Percentiles rank a stretch among this genome's conserved stretches.
phyloP scores from a whole-genome alignment of 2,113 vertebrate species.

The Parotia lawesii region DNA sequence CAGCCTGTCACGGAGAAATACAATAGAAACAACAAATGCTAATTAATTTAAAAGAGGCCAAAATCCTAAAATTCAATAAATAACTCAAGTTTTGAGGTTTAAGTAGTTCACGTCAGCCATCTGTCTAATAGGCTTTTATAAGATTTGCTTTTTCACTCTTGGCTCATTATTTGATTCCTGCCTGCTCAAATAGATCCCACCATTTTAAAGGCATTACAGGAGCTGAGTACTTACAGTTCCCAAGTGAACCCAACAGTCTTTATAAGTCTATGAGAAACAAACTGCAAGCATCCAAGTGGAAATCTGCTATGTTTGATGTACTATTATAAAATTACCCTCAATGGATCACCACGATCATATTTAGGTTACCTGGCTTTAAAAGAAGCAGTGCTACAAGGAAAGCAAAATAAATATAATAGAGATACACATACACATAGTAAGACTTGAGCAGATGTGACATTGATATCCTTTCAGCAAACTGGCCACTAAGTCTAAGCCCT shows the following conservation, averaged over 20 bases:
- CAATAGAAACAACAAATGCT: background rate
- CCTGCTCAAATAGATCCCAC: background rate
- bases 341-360: accelerated
- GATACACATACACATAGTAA: background rate
- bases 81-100: conserved; percentile 9
- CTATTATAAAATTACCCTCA: background rate
- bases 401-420: background rate
- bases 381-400: background rate
- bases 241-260: background rate
- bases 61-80: background rate
- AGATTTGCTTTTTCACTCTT: background rate
- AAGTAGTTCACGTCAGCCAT: background rate
- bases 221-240: background rate
- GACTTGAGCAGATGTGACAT: background rate
- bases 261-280: background rate
- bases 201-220: background rate
- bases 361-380: background rate
- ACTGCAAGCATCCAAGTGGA: background rate
- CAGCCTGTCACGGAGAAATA: background rate
- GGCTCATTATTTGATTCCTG: background rate
- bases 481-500: background rate
- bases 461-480: background rate
- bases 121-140: background rate
- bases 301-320: background rate
- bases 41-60: background rate